Evolutionary conservation across 2,113 vertebrate genomes (phyloP).

Genomic region (Thamnophis sirtalis): DNA sequence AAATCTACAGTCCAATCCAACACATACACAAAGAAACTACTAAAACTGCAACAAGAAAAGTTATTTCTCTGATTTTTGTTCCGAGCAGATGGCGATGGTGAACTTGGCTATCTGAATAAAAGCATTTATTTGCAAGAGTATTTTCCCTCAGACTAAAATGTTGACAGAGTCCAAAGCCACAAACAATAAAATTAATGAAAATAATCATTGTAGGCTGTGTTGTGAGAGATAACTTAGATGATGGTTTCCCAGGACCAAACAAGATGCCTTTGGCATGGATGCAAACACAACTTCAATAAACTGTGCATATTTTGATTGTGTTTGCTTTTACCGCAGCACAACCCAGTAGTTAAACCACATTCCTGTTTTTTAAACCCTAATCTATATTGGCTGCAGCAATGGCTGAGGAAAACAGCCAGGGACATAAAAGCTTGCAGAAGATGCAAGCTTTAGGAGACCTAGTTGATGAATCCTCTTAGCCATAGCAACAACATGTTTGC

Average conservation of each 20-base stretch:
- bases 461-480: background rate
- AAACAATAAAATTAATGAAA: background rate
- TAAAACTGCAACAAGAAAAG: background rate
- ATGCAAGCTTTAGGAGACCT: background rate
- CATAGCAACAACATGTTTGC: background rate
- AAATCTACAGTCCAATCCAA: slow-evolving; percentile 24
- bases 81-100: background rate
- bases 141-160: background rate
- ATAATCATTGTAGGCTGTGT: background rate
- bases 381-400: background rate
- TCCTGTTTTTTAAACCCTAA: background rate
- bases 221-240: background rate
- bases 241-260: background rate
- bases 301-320: background rate
- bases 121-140: background rate
- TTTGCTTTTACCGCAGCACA: background rate
- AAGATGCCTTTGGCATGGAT: background rate
- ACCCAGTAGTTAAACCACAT: background rate
- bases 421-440: background rate
- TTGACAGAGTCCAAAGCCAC: background rate
- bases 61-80: background rate
- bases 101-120: slow-evolving; percentile 3
- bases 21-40: slow-evolving; percentile 22
- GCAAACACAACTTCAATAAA: background rate
- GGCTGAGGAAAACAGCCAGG: background rate